Evolutionary conservation across 2,888 invertebrate species (phyloP).

Genomic region (Candidula unifasciata): DNA sequence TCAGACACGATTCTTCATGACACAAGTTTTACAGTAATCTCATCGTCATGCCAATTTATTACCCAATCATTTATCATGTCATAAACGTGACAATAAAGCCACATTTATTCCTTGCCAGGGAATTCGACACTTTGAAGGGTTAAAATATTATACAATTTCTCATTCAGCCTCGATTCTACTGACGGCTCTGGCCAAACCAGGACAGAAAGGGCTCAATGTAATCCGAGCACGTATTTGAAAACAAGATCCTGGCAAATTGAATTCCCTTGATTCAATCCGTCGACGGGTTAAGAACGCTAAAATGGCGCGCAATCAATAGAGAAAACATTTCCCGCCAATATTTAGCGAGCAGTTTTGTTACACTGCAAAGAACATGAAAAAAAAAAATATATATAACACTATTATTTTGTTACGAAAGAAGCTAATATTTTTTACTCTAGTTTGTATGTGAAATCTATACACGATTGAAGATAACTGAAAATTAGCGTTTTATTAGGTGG

Average conservation of each 20-base stretch:
- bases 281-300: neutral
- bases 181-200: neutral
- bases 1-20: too few relatives aligned
- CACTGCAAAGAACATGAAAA: too few relatives aligned
- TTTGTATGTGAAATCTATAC: too few relatives aligned
- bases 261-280: neutral
- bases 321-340: neutral
- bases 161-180: neutral
- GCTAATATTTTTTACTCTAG: too few relatives aligned
- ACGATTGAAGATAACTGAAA: too few relatives aligned
- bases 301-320: neutral
- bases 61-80: neutral
- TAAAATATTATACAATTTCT: neutral
- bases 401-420: too few relatives aligned
- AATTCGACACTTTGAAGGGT: neutral
- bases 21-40: too few relatives aligned
- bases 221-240: neutral
- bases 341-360: neutral
- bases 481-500: too few relatives aligned
- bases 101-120: neutral
- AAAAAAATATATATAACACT: neutral
- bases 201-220: neutral
- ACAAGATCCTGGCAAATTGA: neutral
- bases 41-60: neutral
- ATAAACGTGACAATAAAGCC: slow-evolving; percentile 7